Base-by-base conservation (phyloP, 1,140 invertebrate genomes). In the Dufourea novaeangliae region DNA sequence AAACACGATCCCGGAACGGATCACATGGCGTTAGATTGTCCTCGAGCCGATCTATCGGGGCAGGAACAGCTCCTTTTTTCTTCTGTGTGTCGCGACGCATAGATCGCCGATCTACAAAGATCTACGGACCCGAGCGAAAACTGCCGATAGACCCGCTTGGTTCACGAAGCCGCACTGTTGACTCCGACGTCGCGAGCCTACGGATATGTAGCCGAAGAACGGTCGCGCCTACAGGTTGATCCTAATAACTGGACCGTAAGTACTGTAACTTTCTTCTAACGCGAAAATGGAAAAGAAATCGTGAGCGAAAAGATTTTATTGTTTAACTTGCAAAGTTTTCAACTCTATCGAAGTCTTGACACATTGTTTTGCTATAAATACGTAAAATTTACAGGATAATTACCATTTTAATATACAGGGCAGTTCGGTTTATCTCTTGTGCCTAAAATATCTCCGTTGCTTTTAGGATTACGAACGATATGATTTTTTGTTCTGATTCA, bases 81-180 rank as follows among this genome's bases (percentile, higher is more conserved):
- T n/a, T n/a, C n/a, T n/a, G 1, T 17, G 32, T 17, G 7, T 29
- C 29, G 6, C 5, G 6, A 14, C 1, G 14, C 2, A 1, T 25
- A 17, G 7, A 52, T 41, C 32, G 22, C 20, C 6, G 6, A 37
- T 67, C 25, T 20, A 34, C 2, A 7, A 17, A 57, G 37, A 56
- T 34, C 14, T 2, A 20, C 6, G 22, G 22, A 22, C 5, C 20
- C 39, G 14, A 44, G 34, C 11, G 22, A 3, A 27, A 50, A n/a
- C n/a, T 5, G 10, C 14, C 22, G 6, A 25, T 17, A 29, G 29
- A 25, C 46, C 6, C 61, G 17, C 1, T 27, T n/a, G 54, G 14
- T 11, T 56, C 29, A 17, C 39, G 7, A 46, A 69, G 1, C 22
- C 25, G 39, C 3, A 76, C 73, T 76, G 73, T 76, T 59, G 11